Base-by-base conservation (phyloP, 2,113 vertebrate species). In the Theristicus caerulescens region DNA sequence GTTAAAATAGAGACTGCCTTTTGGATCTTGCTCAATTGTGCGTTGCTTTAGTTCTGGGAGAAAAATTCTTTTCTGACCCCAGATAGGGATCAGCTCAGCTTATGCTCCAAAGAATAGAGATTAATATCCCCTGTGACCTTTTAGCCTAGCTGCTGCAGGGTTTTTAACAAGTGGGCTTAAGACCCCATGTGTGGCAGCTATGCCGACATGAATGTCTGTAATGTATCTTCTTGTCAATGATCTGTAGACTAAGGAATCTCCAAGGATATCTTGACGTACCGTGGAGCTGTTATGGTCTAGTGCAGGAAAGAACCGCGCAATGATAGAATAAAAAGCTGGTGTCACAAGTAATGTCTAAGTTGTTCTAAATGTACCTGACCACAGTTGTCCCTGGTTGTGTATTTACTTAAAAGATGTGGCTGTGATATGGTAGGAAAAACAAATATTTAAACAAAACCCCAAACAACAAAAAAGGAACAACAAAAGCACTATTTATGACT, bases 61-160 rank as follows among this genome's bases (percentile, higher is more conserved):
- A 74, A 97, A 88, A 94, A 64, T 54, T 95, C 14, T 95, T 82
- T 91, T 79, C 70, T 82, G 55, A 94, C 73, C 88, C 49, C 18
- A 34, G 95, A 87, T 90, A 95, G 51, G 92, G 93, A 90, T 97
- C 90, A 93, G 73, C 54, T 92, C 78, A 73, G 70, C 14, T 93
- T 96, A 81, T 89, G 74, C 81, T 94, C 67, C 82, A n/a, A 94
- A 95, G 92, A 94, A 87, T 65, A 88, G 91, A 89, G 86, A 92
- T 93, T 95, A 96, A 94, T 97, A 92, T 96, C 88, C 86, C 93
- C 83, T 73, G 86, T 88, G 93, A 95, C 95, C 94, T 93, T 87
- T 95, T 69, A 94, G 91, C 79, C 54, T 71, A 34, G 72, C 72
- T 94, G 69, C 94, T 94, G 91, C 86, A 94, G 82, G 78, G 80